Percentiles rank a stretch among this genome's conserved stretches.
Conservation (phyloP, 35 echinoderm and acorn worm species). For the Holothuria glaberrima region DNA sequence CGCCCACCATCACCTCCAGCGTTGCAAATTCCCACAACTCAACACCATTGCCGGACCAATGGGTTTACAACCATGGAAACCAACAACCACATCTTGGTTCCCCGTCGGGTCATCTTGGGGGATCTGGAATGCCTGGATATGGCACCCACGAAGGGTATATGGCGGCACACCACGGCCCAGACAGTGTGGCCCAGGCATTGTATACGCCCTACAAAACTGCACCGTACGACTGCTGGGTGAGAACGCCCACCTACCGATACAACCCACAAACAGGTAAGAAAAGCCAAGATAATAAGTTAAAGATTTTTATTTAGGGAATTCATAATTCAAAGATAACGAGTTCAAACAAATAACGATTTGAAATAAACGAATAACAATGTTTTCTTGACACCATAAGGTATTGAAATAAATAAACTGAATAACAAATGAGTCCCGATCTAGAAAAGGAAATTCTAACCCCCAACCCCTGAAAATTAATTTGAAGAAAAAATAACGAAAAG, state of each 20-base stretch:
- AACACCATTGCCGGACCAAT: not conserved
- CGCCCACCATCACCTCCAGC: not conserved
- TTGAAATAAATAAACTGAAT: no score
- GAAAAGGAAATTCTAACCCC: no score
- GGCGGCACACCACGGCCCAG: constrained; percentile 14
- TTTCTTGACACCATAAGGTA: no score
- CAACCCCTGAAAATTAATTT: no score
- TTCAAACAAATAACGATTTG: no score
- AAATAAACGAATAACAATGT: no score
- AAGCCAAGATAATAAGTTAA: not conserved
- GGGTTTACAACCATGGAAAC: constrained; percentile 31
- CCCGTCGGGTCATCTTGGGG: not conserved
- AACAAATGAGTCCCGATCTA: no score
- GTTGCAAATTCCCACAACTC: constrained; percentile 8
- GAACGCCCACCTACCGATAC: constrained; percentile 32
- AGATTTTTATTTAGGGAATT: not conserved
- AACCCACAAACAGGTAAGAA: constrained; percentile 42
- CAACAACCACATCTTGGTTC: not conserved
- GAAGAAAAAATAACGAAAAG: no score
- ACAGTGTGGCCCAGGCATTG: constrained; percentile 28
- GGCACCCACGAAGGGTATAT: constrained; percentile 15
- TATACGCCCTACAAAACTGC: constrained; percentile 1
- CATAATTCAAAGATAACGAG: no score
- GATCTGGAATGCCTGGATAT: constrained; percentile 15
- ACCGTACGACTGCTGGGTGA: constrained; percentile 18